Base-by-base conservation (phyloP, 2,888 invertebrate species). In the Conomelus anceps region DNA sequence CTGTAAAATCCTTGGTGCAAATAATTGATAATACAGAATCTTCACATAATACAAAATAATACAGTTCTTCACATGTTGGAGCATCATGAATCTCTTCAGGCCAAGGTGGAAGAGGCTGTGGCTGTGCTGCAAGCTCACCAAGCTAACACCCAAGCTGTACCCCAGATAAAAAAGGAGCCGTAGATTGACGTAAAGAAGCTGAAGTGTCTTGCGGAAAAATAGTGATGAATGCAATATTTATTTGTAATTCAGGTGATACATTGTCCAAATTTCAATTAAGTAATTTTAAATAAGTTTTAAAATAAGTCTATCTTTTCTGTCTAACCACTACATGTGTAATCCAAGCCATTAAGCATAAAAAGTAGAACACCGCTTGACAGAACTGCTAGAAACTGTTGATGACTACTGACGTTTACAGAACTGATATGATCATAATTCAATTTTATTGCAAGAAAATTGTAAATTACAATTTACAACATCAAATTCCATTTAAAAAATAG, bases 11-110 rank as follows among this genome's bases (percentile, higher is more conserved):
- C n/a, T n/a, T 99, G 99, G 95, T 99, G 94, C 94, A 99, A 92
- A 99, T 99, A 94, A 99, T 99, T 93, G 99, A 99, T 94, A 99
- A 99, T 94, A 97, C 98, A 7, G 99, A 99, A 94, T 94, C n/a
- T n/a, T n/a, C n/a, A n/a, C n/a, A n/a, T n/a, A n/a, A n/a, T n/a
- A n/a, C n/a, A n/a, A n/a, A n/a, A n/a, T n/a, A n/a, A n/a, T n/a
- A n/a, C n/a, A n/a, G n/a, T 99, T 92, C 95, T 99, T 92, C 99
- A 99, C 94, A 99, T 99, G 98, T 94, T 99, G 93, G 99, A 99
- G 93, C 98, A 99, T 94, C 96, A 96, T 92, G 98, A 98, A 93
- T 98, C 98, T 85, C 96, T 99, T 90, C 98, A 98, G 94, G 97
- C 98, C 91, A 99, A 99, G 95, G 98, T 98, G 90, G 99, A 99